Evolutionary conservation across 64 coral and sea anemone species (phyloP), one percentile per base, ranked within the genome.

Genomic region (Cladopsammia gracilis): DNA sequence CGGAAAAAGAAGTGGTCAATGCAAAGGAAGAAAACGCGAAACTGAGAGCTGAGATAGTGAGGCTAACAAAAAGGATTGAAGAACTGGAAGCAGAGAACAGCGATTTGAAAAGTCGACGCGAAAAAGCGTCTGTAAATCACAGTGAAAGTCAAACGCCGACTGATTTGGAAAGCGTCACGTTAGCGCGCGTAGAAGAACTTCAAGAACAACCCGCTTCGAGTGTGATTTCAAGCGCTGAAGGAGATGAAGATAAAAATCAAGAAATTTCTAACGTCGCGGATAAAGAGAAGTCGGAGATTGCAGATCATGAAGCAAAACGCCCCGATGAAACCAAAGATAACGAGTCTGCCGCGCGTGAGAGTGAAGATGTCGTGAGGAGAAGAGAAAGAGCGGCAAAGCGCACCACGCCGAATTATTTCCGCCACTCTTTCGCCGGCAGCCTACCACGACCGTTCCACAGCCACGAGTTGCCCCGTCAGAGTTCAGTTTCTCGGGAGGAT

Each of bases 341-440:
- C 25, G 11, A 24, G 24, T 16, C 64, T 25, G 71, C 64, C 22
- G 16, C 51, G 15, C 2, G 4, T 49, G 51, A 59, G 19, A 77
- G 79, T 24, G 58, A 70, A 11, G 14, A 71, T 6, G 50, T 49
- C 24, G 77, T 80, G 5, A 67, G 62, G 14, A 89, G 24, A 83
- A 79, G 70, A 48, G 82, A 94, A 58, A 82, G 76, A 26, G 46
- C 90, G 18, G 75, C 79, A 22, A 52, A 58, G 0, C 86, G 92
- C 23, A 59, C 87, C 45, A 13, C 76, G n/a, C 89, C 87, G n/a
- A 90, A 68, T 71, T 58, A 70, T 91, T 54, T 68, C 52, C 93
- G 93, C 10, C 93, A 90, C 71, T 95, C 93, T 48, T 95, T 90
- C 26, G 64, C 93, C 4, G 89, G 93, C 4, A 86, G 70, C 1